phyloP scores from a whole-genome alignment of 2,888 invertebrate species.

The Acronicta leporina region DNA sequence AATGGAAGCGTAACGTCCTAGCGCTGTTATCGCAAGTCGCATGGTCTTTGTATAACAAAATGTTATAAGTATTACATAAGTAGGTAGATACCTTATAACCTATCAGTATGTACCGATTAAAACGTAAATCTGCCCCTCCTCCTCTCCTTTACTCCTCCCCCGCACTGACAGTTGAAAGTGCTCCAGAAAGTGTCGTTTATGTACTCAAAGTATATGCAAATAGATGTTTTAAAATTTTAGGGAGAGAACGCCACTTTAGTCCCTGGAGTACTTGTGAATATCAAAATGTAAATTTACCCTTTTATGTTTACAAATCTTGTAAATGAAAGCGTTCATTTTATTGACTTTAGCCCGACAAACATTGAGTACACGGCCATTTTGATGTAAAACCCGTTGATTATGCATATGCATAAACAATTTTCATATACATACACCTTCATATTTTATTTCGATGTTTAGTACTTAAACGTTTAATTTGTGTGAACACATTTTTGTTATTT shows the following conservation, averaged over 20 bases:
- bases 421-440: slow-evolving; percentile 24
- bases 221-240: slow-evolving; percentile 89
- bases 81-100: slow-evolving; percentile 19
- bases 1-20: too few relatives aligned
- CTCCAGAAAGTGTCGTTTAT: slow-evolving; percentile 88
- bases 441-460: slow-evolving; percentile 21
- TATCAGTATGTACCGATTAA: slow-evolving; percentile 49
- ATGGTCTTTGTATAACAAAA: not conserved
- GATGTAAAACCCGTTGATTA: slow-evolving; percentile 46
- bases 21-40: too few relatives aligned
- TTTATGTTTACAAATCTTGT: slow-evolving; percentile 89
- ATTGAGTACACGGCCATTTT: slow-evolving; percentile 63
- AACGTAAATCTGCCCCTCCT: slow-evolving; percentile 49
- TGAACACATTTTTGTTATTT: not conserved
- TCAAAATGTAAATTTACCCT: slow-evolving; percentile 89
- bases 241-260: slow-evolving; percentile 86
- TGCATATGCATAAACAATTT: slow-evolving; percentile 55
- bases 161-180: slow-evolving; percentile 72
- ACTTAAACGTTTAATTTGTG: not conserved
- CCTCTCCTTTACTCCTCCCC: slow-evolving; percentile 46
- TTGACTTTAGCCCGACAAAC: slow-evolving; percentile 77
- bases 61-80: too few relatives aligned
- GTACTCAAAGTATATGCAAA: slow-evolving; percentile 89
- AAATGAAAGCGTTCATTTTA: slow-evolving; percentile 87
- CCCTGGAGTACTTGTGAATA: slow-evolving; percentile 87